phyloP scores from a whole-genome alignment of 2,797 vertebrate species.

The Rhynchotus rufescens region DNA sequence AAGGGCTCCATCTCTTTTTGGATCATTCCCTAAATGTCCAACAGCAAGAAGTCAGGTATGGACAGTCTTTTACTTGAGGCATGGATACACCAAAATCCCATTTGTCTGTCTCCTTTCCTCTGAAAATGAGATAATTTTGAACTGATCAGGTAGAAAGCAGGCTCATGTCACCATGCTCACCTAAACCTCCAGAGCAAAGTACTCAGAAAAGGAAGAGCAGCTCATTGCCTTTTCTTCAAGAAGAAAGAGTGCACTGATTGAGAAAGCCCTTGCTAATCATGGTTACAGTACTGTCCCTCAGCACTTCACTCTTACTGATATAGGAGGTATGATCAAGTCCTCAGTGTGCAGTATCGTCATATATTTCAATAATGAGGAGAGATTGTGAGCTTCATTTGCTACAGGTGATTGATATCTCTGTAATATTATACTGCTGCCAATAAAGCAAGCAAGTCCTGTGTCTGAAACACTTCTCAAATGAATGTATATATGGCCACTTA shows the following conservation, averaged over 20 bases:
- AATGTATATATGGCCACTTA: conserved; percentile 2
- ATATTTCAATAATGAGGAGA: not conserved
- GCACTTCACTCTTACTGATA: not conserved
- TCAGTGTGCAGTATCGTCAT: not conserved
- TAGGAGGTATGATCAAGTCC: not conserved
- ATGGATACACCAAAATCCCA: not conserved
- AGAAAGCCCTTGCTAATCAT: not conserved
- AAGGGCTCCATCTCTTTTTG: not conserved
- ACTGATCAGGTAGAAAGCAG: not conserved
- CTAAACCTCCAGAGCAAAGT: not conserved
- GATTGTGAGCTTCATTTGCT: not conserved
- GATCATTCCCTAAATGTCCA: not conserved
- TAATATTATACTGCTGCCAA: conserved; percentile 54
- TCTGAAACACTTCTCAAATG: conserved; percentile 60
- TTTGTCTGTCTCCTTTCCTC: not conserved
- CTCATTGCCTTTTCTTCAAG: not conserved
- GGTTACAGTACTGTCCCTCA: not conserved
- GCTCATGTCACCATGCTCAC: not conserved
- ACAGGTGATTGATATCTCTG: conserved; percentile 53
- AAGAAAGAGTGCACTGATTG: not conserved
- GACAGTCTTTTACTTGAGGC: not conserved
- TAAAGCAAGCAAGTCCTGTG: conserved; percentile 53
- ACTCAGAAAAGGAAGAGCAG: not conserved
- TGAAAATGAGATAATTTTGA: not conserved
- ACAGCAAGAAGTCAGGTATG: not conserved